phyloP scores from a whole-genome alignment of 2,797 vertebrate genomes.

The Clarias fuscus region DNA sequence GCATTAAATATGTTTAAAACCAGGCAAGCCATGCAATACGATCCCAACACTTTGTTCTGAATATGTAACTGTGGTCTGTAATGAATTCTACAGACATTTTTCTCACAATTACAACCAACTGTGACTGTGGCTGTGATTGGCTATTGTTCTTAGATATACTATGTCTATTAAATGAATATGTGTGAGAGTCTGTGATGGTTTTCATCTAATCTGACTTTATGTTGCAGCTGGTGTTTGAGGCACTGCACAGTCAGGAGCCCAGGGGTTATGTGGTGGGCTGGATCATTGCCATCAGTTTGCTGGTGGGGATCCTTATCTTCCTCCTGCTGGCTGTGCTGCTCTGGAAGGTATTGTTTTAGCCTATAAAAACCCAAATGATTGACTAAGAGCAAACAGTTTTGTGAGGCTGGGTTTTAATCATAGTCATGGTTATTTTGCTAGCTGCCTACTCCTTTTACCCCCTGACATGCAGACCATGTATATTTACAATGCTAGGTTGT shows the following conservation, averaged over 20 bases:
- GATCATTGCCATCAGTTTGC: conserved; percentile 99
- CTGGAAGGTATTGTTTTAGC: conserved; percentile 87
- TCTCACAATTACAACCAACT: conserved; percentile 12
- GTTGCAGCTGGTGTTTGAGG: conserved; percentile 94
- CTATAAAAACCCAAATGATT: not conserved
- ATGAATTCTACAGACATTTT: conserved; percentile 20
- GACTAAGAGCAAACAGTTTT: not conserved
- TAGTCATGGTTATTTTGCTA: not conserved
- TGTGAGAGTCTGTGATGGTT: conserved; percentile 24
- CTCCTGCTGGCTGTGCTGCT: conserved; percentile 93
- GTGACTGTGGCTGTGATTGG: conserved; percentile 22
- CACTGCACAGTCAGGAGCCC: conserved; percentile 96
- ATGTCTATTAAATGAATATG: not conserved
- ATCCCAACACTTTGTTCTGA: not conserved
- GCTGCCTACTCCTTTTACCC: not conserved
- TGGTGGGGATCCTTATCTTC: conserved; percentile 98
- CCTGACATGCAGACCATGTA: conserved; percentile 5
- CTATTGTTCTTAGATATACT: conserved; percentile 52
- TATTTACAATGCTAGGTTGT: not conserved
- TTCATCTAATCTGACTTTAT: conserved; percentile 38
- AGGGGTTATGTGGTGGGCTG: conserved; percentile 97
- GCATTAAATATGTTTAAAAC: conserved; percentile 4
- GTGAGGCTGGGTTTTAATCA: not conserved
- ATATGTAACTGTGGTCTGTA: not conserved
- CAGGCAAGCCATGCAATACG: no score